Evolutionary conservation across 2,888 invertebrate genomes (phyloP).

Genomic region (Lasioglossum marginatum): DNA sequence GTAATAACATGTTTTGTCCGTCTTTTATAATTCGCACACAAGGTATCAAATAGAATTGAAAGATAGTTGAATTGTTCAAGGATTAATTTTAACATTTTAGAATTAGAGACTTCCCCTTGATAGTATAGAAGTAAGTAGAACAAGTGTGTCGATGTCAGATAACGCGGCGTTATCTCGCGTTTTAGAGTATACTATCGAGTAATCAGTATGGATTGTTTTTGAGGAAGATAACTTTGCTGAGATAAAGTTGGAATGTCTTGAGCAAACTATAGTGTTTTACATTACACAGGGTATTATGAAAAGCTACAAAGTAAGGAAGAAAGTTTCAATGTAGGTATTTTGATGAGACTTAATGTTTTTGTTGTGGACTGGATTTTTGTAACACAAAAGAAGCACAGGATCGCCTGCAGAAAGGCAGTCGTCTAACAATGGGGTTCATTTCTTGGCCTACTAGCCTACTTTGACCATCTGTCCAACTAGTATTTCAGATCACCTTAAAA

Average conservation of each 20-base stretch:
- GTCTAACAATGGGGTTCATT: constrained; percentile 3
- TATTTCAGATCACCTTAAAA: background rate
- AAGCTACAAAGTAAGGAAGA: background rate
- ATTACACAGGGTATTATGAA: background rate
- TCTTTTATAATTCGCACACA: background rate
- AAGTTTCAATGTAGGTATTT: background rate
- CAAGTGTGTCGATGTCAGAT: background rate
- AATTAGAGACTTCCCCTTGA: background rate
- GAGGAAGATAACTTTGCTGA: background rate
- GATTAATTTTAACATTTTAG: background rate
- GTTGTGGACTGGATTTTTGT: background rate
- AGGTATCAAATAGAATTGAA: background rate
- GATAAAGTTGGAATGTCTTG: background rate
- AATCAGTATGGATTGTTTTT: background rate
- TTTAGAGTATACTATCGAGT: background rate
- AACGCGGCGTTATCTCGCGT: background rate
- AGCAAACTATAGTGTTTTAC: background rate
- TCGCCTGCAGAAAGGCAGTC: constrained; percentile 6
- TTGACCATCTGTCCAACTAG: background rate
- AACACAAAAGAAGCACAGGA: background rate
- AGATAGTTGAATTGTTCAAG: background rate
- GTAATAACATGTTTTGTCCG: background rate
- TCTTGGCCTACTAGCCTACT: constrained; percentile 15
- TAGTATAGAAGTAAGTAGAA: background rate
- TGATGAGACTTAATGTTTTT: background rate